These are phyloP conservation scores for Eira barbara DNA, from an alignment of 2,113 vertebrate species.

Conservation along the genomic window DNA sequence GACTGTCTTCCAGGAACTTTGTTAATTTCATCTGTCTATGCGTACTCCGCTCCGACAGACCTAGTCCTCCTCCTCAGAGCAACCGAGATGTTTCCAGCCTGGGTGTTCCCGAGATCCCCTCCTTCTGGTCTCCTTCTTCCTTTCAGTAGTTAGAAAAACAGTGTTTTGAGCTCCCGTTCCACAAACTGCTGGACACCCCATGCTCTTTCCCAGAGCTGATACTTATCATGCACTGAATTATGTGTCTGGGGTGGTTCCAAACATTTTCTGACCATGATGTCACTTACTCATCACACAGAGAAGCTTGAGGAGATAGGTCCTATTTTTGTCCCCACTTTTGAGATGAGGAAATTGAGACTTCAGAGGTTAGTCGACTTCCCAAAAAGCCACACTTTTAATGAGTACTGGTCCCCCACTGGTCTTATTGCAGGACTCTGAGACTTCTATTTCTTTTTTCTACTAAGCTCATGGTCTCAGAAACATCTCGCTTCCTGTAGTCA, in stretches of 20 bases:
- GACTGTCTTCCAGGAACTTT: conserved; percentile 41
- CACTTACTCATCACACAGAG: conserved; percentile 36
- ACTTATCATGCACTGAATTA: conserved; percentile 49
- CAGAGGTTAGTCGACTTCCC: conserved; percentile 23
- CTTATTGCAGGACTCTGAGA: conserved; percentile 23
- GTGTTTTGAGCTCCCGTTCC: neutral
- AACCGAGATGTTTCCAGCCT: conserved; percentile 55
- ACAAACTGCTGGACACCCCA: conserved; percentile 14
- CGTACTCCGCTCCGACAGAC: conserved; percentile 5
- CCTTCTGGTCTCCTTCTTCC: neutral
- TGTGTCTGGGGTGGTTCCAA: conserved; percentile 40
- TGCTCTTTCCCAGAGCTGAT: conserved; percentile 46
- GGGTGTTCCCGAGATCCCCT: conserved; percentile 41
- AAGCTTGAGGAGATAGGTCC: conserved; percentile 28
- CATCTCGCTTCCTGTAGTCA: neutral
- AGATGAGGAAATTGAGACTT: conserved; percentile 43
- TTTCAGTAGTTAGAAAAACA: neutral
- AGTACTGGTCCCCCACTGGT: neutral
- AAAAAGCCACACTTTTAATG: conserved; percentile 32
- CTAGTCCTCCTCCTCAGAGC: neutral
- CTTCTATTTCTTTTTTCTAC: conserved; percentile 29
- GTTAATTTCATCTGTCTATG: neutral
- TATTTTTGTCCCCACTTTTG: conserved; percentile 40
- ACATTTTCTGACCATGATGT: conserved; percentile 46
- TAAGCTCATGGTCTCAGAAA: conserved; percentile 13